Conservation (phyloP, 1,140 invertebrate species). For the Brachionus paranguensis region DNA sequence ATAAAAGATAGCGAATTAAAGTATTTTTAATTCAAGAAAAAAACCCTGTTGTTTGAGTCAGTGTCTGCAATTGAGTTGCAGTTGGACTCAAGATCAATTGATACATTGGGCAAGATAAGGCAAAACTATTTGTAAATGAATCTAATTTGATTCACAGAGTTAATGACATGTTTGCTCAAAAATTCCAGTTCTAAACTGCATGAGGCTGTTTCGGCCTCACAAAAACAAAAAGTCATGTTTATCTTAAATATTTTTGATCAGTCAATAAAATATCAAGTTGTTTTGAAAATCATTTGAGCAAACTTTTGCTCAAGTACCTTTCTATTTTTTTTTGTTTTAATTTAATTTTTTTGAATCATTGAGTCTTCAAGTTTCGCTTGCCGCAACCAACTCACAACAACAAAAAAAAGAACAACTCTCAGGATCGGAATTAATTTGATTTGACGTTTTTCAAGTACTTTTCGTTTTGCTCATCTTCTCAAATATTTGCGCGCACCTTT, state of each 20-base stretch:
- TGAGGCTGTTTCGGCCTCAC: neutral
- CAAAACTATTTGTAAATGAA: neutral
- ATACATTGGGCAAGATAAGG: slow-evolving; percentile 1
- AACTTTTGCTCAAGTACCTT: slow-evolving; percentile 6
- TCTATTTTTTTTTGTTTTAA: neutral
- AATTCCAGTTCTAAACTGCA: neutral
- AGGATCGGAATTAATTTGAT: slow-evolving; percentile 5
- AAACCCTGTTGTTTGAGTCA: neutral
- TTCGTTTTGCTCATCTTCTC: neutral
- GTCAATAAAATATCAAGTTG: slow-evolving; percentile 29
- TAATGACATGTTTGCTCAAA: neutral
- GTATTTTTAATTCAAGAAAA: too few species aligned
- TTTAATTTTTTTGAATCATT: slow-evolving; percentile 31
- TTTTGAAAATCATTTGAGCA: slow-evolving; percentile 31
- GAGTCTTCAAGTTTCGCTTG: neutral
- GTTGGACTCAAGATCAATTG: neutral
- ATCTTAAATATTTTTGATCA: slow-evolving; percentile 7
- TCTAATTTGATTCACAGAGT: neutral
- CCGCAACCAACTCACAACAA: neutral
- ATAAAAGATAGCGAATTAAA: too few species aligned
- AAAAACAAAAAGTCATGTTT: neutral
- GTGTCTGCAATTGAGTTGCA: neutral
- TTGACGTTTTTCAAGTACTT: neutral
- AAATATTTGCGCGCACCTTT: neutral
- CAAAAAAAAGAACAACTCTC: neutral